Percentiles rank a stretch among this genome's conserved stretches.
phyloP scores from a whole-genome alignment of 2,888 invertebrate genomes.

The Suillia variegata region DNA sequence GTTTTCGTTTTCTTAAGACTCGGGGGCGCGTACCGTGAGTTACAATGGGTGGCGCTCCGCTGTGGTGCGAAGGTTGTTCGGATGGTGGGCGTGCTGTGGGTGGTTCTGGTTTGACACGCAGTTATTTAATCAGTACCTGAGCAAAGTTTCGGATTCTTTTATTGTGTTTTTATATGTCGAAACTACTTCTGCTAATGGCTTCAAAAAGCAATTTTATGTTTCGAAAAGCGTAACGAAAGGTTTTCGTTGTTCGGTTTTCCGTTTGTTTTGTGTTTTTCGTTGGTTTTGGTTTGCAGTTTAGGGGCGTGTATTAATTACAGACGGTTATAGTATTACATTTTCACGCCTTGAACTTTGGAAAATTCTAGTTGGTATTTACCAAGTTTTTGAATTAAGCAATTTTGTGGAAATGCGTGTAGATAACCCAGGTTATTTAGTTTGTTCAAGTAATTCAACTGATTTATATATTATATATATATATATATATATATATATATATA shows the following conservation, averaged over 20 bases:
- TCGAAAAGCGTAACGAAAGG: background rate
- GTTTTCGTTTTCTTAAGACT: conserved; percentile 14
- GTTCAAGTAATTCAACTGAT: too few species aligned
- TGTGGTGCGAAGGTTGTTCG: conserved; percentile 22
- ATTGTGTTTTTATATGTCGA: too few species aligned
- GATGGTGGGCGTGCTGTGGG: conserved; percentile 20
- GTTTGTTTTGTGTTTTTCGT: too few species aligned
- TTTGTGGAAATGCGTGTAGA: too few species aligned
- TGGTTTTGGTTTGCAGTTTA: conserved; percentile 16
- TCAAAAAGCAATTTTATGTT: conserved; percentile 52
- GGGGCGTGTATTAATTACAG: conserved; percentile 46
- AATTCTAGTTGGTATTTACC: too few species aligned
- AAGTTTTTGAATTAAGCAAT: too few species aligned
- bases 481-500: too few species aligned
- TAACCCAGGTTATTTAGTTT: too few species aligned
- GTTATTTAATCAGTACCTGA: conserved; percentile 44
- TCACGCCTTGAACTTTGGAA: too few species aligned
- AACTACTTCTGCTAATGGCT: conserved; percentile 52
- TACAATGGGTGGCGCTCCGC: background rate
- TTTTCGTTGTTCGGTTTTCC: conserved; percentile 13
- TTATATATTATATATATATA: too few species aligned
- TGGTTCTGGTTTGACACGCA: conserved; percentile 40
- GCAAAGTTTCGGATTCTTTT: conserved; percentile 27
- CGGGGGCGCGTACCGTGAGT: background rate
- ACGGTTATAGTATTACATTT: conserved; percentile 53